Conservation (phyloP, 2,113 vertebrate species). For the Heterochromis multidens region DNA sequence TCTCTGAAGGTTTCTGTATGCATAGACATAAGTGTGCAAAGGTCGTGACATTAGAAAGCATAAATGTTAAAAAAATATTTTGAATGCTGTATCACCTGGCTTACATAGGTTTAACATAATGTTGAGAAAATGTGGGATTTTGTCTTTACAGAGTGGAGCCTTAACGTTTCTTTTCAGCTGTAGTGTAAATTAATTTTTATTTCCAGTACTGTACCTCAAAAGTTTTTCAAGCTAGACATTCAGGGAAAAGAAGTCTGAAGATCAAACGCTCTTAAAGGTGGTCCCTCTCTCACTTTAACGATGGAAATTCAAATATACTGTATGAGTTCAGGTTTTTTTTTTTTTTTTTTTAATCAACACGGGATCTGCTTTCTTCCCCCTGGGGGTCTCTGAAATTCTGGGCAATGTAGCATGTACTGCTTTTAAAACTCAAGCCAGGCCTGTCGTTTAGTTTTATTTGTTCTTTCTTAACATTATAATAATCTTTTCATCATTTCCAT, state of each 20-base stretch:
- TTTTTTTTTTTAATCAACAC: not conserved
- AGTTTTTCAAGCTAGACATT: conserved; percentile 49
- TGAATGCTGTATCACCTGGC: conserved; percentile 59
- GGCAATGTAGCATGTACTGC: conserved; percentile 78
- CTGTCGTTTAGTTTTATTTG: conserved; percentile 22
- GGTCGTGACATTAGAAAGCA: conserved; percentile 55
- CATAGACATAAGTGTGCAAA: conserved; percentile 62
- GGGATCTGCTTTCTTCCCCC: conserved; percentile 26
- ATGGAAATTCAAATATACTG: conserved; percentile 29
- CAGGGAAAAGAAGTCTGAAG: conserved; percentile 65
- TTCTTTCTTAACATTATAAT: conserved; percentile 69
- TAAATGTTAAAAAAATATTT: conserved; percentile 62
- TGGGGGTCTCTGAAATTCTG: conserved; percentile 66
- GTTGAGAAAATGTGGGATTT: not conserved
- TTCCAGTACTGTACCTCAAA: conserved; percentile 61
- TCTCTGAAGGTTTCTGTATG: conserved; percentile 58
- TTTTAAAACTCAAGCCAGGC: conserved; percentile 71
- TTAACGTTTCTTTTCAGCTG: conserved; percentile 64
- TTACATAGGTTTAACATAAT: conserved; percentile 4
- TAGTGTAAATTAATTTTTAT: conserved; percentile 18
- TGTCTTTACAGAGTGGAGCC: conserved; percentile 42
- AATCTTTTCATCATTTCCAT: conserved; percentile 70
- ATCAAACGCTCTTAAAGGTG: conserved; percentile 44
- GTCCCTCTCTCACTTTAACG: conserved; percentile 53
- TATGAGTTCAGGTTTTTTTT: conserved; percentile 33